A percentile compares a stretch with the other conserved stretches of the same genome.
These are phyloP conservation scores for Brachionus rotundiformis DNA, from an alignment of 1,140 invertebrate species.

Conservation along the genomic window DNA sequence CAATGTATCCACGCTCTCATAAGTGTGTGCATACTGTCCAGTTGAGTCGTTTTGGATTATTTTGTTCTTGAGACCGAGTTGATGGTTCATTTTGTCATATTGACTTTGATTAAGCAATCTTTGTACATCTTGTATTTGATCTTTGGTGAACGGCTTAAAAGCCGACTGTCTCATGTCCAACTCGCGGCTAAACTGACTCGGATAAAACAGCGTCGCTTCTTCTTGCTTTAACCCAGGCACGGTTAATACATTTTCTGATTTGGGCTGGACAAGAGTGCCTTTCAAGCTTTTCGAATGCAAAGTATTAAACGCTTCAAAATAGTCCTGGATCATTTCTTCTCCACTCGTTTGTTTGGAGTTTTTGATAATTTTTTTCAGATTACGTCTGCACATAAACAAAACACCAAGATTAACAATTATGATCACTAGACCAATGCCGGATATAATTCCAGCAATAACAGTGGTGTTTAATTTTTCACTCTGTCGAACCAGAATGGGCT, in stretches of 20 bases:
- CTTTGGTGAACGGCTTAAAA: slow-evolving; percentile 34
- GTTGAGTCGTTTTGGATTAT: background rate
- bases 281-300: background rate
- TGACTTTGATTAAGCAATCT: slow-evolving; percentile 10
- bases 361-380: slow-evolving; percentile 31
- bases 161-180: slow-evolving; percentile 32
- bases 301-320: slow-evolving; percentile 41
- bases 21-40: slow-evolving; percentile 49
- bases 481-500: background rate
- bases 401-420: slow-evolving; percentile 18
- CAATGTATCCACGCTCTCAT: slow-evolving; percentile 21
- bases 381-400: slow-evolving; percentile 41
- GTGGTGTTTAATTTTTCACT: slow-evolving; percentile 12
- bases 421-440: slow-evolving; percentile 2
- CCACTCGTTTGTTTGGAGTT: slow-evolving; percentile 18
- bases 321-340: slow-evolving; percentile 47
- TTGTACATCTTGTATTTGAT: slow-evolving; percentile 45
- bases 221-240: background rate
- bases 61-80: background rate
- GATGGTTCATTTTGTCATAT: slow-evolving; percentile 51
- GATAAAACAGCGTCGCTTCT: background rate
- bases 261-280: slow-evolving; percentile 5
- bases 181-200: background rate
- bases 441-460: background rate
- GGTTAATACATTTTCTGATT: background rate